Evolutionary conservation across 2,888 invertebrate genomes (phyloP), one percentile per base, ranked within the genome.

Genomic region (Achlya flavicornis): DNA sequence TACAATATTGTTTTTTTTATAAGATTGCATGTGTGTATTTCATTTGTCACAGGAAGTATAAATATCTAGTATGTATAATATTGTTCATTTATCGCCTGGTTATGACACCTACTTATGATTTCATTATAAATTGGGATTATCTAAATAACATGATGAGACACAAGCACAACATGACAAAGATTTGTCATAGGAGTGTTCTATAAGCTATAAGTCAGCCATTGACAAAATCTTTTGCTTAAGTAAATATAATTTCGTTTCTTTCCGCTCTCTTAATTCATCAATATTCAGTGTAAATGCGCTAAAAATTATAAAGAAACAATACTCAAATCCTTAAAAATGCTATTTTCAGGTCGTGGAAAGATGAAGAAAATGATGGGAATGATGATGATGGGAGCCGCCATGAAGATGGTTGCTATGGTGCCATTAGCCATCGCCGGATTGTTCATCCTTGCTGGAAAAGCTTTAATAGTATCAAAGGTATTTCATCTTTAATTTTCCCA

Each of bases 351-450:
- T 76, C 95, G 97, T 70, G 97, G 97, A 3, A 97, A 97, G 88
- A 97, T 97, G 97, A 97, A 97, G 94, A 97, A 97, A 79, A 97
- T 97, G 97, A 97, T 97, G 97, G 95, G 96, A 46, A 97, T 97
- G 95, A 97, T 98, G 97, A 97, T 97, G 96, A 97, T 97, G 97
- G 97, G 97, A 7, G 95, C 96, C 72, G 96, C 96, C 5, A 97
- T 97, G 95, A 97, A 97, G 88, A 95, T 97, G 95, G 96, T 96
- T 26, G 97, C 97, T 3, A 91, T 97, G 94, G 94, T 97, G 35
- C 97, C 97, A 0, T 83, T 97, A 4, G 97, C 96, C 8, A 96
- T 97, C 77, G 97, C 97, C 53, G 96, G 96, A 12, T 94, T 98
- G 10, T 97, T 97, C 93, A 88, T 97, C 35, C 84, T 97, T 69